Evolutionary conservation across 2,888 invertebrate species (phyloP).

Genomic region (Epiblema foenella): DNA sequence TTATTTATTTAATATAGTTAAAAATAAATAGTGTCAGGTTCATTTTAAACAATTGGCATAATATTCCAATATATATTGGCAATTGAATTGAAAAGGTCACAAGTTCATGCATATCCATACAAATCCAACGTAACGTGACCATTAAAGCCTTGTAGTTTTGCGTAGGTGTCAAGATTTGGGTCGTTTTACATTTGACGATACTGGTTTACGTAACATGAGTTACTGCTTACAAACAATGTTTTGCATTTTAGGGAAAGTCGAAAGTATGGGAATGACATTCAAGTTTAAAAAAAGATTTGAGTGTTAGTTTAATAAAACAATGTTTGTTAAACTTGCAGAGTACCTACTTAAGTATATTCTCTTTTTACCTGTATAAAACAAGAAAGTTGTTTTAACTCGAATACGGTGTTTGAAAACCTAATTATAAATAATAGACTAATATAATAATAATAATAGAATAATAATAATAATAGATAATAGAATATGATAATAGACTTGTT

Average conservation of each 20-base stretch:
- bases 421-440: no score
- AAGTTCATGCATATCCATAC: slow-evolving; percentile 40
- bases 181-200: slow-evolving; percentile 56
- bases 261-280: slow-evolving; percentile 7
- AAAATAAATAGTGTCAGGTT: no score
- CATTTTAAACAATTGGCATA: no score
- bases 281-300: neutral
- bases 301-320: neutral
- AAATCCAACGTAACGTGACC: slow-evolving; percentile 29
- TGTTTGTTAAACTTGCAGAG: neutral
- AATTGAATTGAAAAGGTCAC: slow-evolving; percentile 19
- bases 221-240: slow-evolving; percentile 39
- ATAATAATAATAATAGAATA: no score
- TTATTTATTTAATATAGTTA: no score
- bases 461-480: no score
- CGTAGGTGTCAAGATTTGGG: slow-evolving; percentile 78
- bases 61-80: no score
- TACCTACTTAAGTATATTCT: neutral
- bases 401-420: no score
- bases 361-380: no score
- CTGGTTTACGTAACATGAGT: slow-evolving; percentile 56
- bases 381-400: neutral
- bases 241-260: slow-evolving; percentile 42
- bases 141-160: slow-evolving; percentile 70
- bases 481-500: no score